A percentile compares a stretch with the other conserved stretches of the same genome.
Conservation (phyloP, 2,113 vertebrate genomes). For the Panurus biarmicus region DNA sequence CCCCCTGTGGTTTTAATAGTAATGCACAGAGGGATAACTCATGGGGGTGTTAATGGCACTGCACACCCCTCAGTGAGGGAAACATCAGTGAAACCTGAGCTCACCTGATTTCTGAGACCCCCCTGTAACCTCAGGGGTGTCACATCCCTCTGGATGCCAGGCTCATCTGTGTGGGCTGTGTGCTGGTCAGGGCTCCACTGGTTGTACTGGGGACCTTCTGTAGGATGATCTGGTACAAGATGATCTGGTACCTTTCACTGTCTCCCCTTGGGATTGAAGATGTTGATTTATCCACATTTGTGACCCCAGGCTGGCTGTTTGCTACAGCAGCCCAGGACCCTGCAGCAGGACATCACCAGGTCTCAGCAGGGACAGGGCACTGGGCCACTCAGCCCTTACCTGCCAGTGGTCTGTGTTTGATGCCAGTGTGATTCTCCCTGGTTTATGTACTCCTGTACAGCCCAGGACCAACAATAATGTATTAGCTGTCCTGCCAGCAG, state of each 20-base stretch:
- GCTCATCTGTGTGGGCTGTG: neutral
- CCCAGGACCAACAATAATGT: too few species aligned
- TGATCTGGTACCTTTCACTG: neutral
- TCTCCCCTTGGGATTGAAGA: neutral
- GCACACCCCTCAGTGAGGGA: neutral
- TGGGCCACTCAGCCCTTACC: neutral
- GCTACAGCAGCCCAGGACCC: neutral
- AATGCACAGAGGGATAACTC: neutral
- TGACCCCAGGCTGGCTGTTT: neutral
- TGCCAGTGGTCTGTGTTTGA: neutral
- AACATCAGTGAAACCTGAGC: neutral
- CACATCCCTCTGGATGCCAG: neutral
- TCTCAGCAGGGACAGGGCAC: rapidly evolving
- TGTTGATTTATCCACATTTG: neutral
- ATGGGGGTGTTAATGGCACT: neutral
- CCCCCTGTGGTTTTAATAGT: neutral
- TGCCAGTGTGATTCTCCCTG: neutral
- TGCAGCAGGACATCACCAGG: rapidly evolving
- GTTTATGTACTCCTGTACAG: rapidly evolving
- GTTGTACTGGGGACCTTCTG: neutral
- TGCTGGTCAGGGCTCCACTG: neutral
- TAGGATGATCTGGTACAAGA: neutral
- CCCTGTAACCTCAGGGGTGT: neutral
- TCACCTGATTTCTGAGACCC: neutral
- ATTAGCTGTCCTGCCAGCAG: neutral